Conservation (phyloP, 2,113 vertebrate species). For the Dicaeum eximium region DNA sequence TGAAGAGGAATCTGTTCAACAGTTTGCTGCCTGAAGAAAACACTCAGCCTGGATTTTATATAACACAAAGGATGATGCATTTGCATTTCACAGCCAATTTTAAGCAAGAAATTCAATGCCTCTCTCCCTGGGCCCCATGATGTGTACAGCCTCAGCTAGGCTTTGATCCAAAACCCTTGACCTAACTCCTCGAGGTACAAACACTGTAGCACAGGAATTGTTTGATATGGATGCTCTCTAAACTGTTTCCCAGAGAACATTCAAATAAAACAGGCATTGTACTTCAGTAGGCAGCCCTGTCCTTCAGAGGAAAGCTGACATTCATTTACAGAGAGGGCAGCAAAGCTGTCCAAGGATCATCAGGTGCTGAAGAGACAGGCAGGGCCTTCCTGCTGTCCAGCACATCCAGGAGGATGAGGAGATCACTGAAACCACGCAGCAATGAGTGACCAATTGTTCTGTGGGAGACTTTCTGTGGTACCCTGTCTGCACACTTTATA, state of each 20-base stretch:
- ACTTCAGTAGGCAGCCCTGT: background rate
- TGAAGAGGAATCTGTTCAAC: background rate
- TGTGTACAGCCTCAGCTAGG: constrained; percentile 4
- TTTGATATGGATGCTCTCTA: constrained; percentile 6
- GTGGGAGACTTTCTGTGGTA: constrained; percentile 13
- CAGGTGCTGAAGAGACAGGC: background rate
- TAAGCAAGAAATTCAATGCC: constrained; percentile 13
- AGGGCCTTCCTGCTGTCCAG: background rate
- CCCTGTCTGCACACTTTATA: constrained; percentile 48
- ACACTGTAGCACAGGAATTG: background rate
- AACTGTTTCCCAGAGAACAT: constrained; percentile 6
- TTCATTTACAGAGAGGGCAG: constrained; percentile 20
- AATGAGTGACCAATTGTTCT: constrained; percentile 73
- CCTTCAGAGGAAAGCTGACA: background rate
- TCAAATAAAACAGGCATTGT: constrained; percentile 9
- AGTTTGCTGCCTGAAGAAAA: constrained; percentile 30
- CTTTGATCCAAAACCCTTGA: constrained; percentile 53
- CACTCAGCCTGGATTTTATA: background rate
- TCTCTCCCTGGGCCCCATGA: background rate
- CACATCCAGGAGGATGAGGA: background rate
- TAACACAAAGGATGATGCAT: constrained; percentile 35
- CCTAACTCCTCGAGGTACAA: background rate
- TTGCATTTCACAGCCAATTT: constrained; percentile 34
- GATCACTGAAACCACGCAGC: constrained; percentile 22
- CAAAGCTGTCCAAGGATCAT: background rate